Evolutionary conservation across 2,113 vertebrate genomes (phyloP).

Genomic region (Austrofundulus limnaeus): DNA sequence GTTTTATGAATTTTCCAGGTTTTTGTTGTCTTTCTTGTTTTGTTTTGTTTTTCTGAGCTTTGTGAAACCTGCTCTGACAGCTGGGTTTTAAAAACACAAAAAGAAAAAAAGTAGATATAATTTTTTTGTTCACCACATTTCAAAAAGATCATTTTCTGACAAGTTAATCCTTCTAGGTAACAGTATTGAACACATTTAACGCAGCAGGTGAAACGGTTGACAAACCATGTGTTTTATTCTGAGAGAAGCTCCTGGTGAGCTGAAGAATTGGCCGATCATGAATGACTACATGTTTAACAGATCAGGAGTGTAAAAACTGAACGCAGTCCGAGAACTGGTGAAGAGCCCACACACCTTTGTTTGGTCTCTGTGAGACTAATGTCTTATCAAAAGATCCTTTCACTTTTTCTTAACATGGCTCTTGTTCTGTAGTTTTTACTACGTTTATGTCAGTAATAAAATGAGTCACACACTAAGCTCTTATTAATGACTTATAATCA

Average conservation of each 20-base stretch:
- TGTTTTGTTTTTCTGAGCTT: slow-evolving; percentile 9
- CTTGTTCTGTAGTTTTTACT: neutral
- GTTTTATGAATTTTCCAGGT: slow-evolving; percentile 10
- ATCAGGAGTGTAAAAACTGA: too few relatives aligned
- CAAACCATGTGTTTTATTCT: too few relatives aligned
- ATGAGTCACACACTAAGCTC: too few relatives aligned
- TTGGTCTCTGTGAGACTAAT: slow-evolving; percentile 63
- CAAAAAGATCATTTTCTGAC: neutral
- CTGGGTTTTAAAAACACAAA: slow-evolving; percentile 5
- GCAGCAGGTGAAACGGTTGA: too few relatives aligned
- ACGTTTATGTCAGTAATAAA: too few relatives aligned
- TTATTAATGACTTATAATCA: too few relatives aligned
- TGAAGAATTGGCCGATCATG: too few relatives aligned
- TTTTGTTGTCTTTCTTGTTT: slow-evolving; percentile 6
- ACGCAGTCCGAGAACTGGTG: neutral
- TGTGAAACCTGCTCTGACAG: slow-evolving; percentile 13
- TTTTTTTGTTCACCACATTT: neutral
- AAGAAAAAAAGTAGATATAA: neutral
- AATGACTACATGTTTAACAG: too few relatives aligned
- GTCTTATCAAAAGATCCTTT: slow-evolving; percentile 25
- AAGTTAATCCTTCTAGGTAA: neutral
- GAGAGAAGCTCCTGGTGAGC: too few relatives aligned
- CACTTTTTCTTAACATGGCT: neutral
- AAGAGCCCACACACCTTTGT: slow-evolving; percentile 6
- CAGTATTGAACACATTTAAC: too few relatives aligned